Conservation (phyloP, 2,113 vertebrate species). For the Anseranas semipalmata region DNA sequence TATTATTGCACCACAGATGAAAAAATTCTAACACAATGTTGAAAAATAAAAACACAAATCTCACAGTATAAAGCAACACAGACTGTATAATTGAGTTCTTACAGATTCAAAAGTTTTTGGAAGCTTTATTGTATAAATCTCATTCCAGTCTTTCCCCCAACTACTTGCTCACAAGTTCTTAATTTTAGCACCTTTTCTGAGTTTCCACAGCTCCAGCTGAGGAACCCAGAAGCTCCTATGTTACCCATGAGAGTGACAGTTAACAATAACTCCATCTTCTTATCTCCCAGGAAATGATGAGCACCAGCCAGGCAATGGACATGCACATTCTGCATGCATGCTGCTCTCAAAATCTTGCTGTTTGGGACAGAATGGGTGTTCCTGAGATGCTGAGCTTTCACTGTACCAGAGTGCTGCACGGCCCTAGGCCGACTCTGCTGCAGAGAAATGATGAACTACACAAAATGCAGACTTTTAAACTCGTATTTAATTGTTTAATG, state of each 20-base stretch:
- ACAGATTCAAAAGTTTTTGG: neutral
- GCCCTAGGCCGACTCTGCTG: slow-evolving; percentile 61
- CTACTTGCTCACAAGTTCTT: neutral
- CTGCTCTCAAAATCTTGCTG: neutral
- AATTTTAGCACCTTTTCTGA: neutral
- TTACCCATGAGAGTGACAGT: neutral
- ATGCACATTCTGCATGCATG: neutral
- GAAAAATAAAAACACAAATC: neutral
- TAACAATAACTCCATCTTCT: neutral
- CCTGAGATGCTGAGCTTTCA: slow-evolving; percentile 9
- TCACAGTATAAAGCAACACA: neutral
- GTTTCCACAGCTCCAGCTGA: neutral
- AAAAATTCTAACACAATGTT: neutral
- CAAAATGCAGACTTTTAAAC: slow-evolving; percentile 93
- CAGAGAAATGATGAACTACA: slow-evolving; percentile 86
- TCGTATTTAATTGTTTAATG: slow-evolving; percentile 96
- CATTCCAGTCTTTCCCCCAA: neutral
- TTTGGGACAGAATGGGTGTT: neutral
- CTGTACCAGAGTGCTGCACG: slow-evolving; percentile 24
- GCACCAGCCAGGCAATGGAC: neutral
- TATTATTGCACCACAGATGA: neutral
- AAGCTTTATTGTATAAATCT: neutral
- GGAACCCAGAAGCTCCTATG: neutral
- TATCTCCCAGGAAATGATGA: neutral
- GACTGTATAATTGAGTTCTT: neutral